phyloP scores from a whole-genome alignment of 2,888 invertebrate genomes.

The Tholera decimalis region DNA sequence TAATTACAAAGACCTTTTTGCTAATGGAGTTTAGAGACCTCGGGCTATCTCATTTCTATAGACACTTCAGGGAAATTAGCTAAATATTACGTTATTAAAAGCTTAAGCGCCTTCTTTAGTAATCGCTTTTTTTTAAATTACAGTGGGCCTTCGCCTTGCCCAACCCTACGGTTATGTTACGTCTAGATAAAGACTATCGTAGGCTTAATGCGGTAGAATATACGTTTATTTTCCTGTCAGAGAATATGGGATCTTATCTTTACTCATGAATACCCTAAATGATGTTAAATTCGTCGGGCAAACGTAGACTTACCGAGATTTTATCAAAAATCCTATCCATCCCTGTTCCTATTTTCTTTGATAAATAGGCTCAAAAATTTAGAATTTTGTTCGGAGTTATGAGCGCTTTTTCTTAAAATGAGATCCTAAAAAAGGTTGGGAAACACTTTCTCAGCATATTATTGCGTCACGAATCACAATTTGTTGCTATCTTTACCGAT shows the following conservation, averaged over 20 bases:
- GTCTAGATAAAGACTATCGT: neutral
- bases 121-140: neutral
- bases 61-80: conserved; percentile 20
- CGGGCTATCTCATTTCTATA: conserved; percentile 3
- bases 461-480: too few species aligned
- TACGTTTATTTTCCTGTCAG: neutral
- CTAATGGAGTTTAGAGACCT: conserved; percentile 34
- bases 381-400: neutral
- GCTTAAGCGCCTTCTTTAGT: neutral
- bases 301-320: neutral
- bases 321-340: neutral
- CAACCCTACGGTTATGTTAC: neutral
- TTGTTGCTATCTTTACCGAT: too few species aligned
- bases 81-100: conserved; percentile 22
- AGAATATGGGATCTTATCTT: neutral
- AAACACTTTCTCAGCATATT: neutral
- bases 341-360: neutral
- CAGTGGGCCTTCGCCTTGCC: neutral
- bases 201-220: neutral
- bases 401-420: neutral
- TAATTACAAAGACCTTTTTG: conserved; percentile 58
- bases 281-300: neutral
- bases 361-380: neutral
- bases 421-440: neutral
- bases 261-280: neutral